Base-by-base conservation (phyloP, 2,113 vertebrate genomes). In the Pseudopodoces humilis region DNA sequence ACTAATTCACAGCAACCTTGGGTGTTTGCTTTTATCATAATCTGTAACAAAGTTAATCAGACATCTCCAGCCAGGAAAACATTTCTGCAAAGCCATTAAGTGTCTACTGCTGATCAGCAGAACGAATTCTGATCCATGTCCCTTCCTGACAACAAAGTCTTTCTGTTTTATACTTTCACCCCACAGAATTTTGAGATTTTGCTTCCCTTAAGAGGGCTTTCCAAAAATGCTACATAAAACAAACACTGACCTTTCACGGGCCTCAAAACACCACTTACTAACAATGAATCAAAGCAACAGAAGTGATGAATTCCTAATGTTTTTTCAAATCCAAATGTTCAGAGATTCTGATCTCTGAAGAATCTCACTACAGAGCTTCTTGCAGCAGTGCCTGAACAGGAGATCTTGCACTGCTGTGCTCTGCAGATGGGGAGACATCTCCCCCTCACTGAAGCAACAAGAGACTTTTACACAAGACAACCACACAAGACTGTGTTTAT, bases 41-140 rank as follows among this genome's bases (percentile, higher is more conserved):
- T 19, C 88, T 75, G 28, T 76, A 95, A 82, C 75, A 79, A 91
- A 94, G 84, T 82, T 96, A 92, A 95, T 91, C 85, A 95, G 90
- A 91, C 85, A 88, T 53, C 65, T 85, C 58, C 6, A 92, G 62
- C 63, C 44, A 76, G 44, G 39, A 72, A 76, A 60, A 85, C 7
- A 75, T 20, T 84, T 37, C 55, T 67, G 47, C 78, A 91, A 84
- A 68, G 80, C 59, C 41, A 37, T 65, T 80, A 60, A 72, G 67
- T 41, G 58, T 58, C 89, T 85, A 76, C 41, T 83, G 58, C 78
- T 83, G 62, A 87, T 64, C n/a, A 69, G 70, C 41, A 88, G 67
- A 87, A 79, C 33, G 17, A 79, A 52, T 75, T 83, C 75, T 55
- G 27, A 88, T 83, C 71, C 43, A 2, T 9, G 63, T 0, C 65